Evolutionary conservation across 2,113 vertebrate genomes (phyloP).

Genomic region (Melanerpes formicivorus): DNA sequence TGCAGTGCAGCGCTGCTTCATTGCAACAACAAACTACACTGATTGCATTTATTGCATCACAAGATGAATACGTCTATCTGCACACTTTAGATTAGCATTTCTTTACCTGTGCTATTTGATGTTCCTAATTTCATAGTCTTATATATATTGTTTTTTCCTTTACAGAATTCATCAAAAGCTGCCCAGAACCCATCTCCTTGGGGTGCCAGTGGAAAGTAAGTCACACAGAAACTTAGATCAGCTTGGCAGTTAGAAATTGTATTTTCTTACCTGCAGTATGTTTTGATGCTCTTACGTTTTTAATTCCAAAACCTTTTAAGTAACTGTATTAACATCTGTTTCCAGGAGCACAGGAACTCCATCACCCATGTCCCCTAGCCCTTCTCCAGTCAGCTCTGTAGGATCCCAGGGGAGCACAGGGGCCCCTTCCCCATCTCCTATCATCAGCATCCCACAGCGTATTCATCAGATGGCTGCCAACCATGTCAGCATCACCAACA

Average conservation of each 20-base stretch:
- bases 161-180: constrained; percentile 91
- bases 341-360: constrained; percentile 84
- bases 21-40: neutral
- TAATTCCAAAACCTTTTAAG: neutral
- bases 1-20: neutral
- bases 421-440: constrained; percentile 78
- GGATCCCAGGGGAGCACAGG: constrained; percentile 81
- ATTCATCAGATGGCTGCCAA: constrained; percentile 99
- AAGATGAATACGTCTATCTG: neutral
- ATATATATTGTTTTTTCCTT: constrained; percentile 39
- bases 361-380: constrained; percentile 82
- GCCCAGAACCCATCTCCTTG: constrained; percentile 83
- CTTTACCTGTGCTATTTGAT: neutral
- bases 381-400: constrained; percentile 82
- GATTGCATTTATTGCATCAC: neutral
- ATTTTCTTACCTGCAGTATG: neutral
- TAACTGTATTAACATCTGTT: neutral
- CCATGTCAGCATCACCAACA: constrained; percentile 98
- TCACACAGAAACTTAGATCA: neutral
- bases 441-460: constrained; percentile 95
- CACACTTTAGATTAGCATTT: neutral
- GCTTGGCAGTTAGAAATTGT: neutral
- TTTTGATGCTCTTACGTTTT: neutral
- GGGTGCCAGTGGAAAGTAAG: constrained; percentile 91
- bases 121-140: neutral